Evolutionary conservation across 2,888 invertebrate genomes (phyloP).

Genomic region (Melanargia galathea): DNA sequence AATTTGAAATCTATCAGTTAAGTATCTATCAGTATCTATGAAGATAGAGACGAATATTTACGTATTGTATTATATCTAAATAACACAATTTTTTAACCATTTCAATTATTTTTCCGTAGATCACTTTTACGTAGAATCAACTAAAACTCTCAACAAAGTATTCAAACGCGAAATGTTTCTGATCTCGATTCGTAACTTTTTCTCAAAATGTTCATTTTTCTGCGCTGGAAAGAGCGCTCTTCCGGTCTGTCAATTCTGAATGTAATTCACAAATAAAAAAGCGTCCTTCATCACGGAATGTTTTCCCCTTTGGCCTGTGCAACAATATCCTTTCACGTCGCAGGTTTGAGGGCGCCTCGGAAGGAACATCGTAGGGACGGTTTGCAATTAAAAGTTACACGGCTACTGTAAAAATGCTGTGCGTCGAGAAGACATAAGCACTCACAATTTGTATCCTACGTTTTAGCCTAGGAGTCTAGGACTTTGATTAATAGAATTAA

Average conservation of each 20-base stretch:
- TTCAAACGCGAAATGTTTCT: not conserved
- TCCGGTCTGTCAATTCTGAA: conserved; percentile 25
- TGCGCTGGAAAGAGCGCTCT: not conserved
- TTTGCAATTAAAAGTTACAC: not conserved
- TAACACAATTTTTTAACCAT: no score
- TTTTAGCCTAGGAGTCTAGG: not conserved
- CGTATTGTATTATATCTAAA: no score
- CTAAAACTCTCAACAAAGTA: conserved; percentile 1
- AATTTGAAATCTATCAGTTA: no score
- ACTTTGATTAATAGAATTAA: not conserved
- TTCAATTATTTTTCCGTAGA: no score
- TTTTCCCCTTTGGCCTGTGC: conserved; percentile 19
- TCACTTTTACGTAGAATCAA: no score
- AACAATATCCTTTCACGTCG: conserved; percentile 12
- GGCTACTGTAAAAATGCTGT: not conserved
- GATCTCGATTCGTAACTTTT: conserved; percentile 6
- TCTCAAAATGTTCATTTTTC: not conserved
- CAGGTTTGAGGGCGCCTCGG: conserved; percentile 5
- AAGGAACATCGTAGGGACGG: conserved; percentile 1
- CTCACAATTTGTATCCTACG: not conserved
- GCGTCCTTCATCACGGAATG: conserved; percentile 25
- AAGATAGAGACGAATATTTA: no score
- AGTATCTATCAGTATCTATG: no score
- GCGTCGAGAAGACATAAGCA: not conserved
- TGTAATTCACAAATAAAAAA: conserved; percentile 25